Evolutionary conservation across 1,140 invertebrate genomes (phyloP).

Genomic region (Pristionchus pacificus): DNA sequence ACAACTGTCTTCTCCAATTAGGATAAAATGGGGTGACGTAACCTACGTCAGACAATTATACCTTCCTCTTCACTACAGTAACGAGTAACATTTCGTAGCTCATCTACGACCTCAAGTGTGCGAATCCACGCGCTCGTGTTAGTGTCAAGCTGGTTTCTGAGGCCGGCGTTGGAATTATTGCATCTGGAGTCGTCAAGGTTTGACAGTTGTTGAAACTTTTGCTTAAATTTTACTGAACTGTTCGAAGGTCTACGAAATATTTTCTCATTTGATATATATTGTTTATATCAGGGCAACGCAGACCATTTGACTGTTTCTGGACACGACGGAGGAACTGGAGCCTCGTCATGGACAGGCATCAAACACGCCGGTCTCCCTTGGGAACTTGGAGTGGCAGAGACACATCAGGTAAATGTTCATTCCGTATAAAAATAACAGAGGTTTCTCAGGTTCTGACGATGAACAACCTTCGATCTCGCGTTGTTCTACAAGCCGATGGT

Average conservation of each 20-base stretch:
- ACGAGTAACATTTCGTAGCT: slow-evolving; percentile 63
- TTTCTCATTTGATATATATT: no score
- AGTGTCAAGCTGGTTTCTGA: slow-evolving; percentile 97
- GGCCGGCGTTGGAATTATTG: slow-evolving; percentile 95
- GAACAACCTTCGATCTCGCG: slow-evolving; percentile 87
- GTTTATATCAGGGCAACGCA: slow-evolving; percentile 71
- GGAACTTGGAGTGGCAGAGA: slow-evolving; percentile 94
- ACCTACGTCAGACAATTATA: no score
- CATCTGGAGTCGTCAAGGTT: slow-evolving; percentile 86
- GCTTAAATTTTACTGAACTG: neutral
- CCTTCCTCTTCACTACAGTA: no score
- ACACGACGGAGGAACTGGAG: slow-evolving; percentile 95
- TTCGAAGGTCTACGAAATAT: no score
- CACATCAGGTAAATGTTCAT: slow-evolving; percentile 71
- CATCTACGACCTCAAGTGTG: slow-evolving; percentile 95
- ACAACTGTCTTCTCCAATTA: no score
- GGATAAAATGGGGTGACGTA: no score
- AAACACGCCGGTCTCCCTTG: slow-evolving; percentile 92
- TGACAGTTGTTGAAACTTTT: neutral
- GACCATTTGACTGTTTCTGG: slow-evolving; percentile 97
- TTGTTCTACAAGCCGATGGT: slow-evolving; percentile 89
- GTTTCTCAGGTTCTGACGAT: slow-evolving; percentile 68
- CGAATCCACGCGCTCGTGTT: slow-evolving; percentile 88
- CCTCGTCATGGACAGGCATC: slow-evolving; percentile 79
- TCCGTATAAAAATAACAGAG: neutral